A percentile compares a stretch with the other conserved stretches of the same genome.
Evolutionary conservation across 2,113 vertebrate species (phyloP).

Genomic region (Mesocricetus auratus): DNA sequence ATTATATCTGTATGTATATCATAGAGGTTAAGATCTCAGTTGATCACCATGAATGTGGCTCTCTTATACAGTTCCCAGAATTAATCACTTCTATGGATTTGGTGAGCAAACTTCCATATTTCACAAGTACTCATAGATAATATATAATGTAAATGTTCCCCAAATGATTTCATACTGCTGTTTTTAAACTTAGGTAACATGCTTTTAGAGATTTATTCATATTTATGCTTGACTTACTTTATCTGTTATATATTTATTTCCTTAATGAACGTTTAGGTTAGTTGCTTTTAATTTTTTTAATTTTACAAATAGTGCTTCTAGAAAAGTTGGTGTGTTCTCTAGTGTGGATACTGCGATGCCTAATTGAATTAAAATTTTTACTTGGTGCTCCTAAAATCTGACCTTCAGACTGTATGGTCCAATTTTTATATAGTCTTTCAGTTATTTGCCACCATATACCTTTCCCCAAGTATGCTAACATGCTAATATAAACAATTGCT

Average conservation of each 20-base stretch:
- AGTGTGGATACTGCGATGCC: not conserved
- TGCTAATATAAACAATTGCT: not conserved
- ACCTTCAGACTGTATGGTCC: not conserved
- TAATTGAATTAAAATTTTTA: not conserved
- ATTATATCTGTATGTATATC: not conserved
- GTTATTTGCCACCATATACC: not conserved
- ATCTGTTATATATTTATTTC: not conserved
- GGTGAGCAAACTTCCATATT: not conserved
- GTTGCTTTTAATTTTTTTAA: not conserved
- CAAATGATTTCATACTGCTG: not conserved
- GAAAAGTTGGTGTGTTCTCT: not conserved
- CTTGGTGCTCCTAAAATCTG: not conserved
- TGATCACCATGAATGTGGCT: not conserved
- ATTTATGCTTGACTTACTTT: not conserved
- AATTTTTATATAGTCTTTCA: not conserved
- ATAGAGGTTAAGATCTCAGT: not conserved
- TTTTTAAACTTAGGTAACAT: not conserved
- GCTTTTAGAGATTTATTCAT: not conserved
- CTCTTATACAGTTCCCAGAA: not conserved
- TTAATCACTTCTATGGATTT: not conserved
- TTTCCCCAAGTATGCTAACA: not conserved
- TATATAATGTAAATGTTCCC: not conserved
- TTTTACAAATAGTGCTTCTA: not conserved
- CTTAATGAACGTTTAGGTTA: not conserved
- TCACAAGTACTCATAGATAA: not conserved